Percentiles rank a stretch among this genome's conserved stretches.
These are phyloP conservation scores for Rhabdornis inornatus DNA, from an alignment of 2,113 vertebrate genomes.

Conservation along the genomic window DNA sequence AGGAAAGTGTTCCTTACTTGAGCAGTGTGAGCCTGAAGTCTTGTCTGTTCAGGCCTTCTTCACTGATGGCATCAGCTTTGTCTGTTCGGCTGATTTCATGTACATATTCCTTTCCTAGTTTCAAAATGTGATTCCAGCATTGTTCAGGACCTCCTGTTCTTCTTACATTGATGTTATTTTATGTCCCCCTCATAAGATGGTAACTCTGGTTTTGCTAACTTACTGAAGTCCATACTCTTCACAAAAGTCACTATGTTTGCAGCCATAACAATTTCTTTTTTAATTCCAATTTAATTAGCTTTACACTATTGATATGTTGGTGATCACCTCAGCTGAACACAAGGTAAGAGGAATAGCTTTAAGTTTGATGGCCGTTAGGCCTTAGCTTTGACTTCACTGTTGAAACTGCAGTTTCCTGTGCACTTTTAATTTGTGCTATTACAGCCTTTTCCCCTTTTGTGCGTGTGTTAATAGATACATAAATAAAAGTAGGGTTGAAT, in stretches of 20 bases:
- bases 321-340: not conserved
- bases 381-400: not conserved
- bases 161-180: not conserved
- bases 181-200: not conserved
- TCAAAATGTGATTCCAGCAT: not conserved
- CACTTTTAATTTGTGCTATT: not conserved
- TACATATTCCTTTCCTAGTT: not conserved
- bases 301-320: not conserved
- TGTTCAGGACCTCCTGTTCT: not conserved
- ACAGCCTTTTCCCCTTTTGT: not conserved
- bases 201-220: not conserved
- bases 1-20: not conserved
- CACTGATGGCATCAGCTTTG: not conserved
- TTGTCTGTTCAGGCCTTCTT: not conserved
- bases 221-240: not conserved
- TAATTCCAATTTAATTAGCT: not conserved
- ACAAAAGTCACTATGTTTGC: not conserved
- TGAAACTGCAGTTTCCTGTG: not conserved
- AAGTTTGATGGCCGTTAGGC: not conserved
- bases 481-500: not conserved
- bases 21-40: not conserved
- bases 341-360: not conserved
- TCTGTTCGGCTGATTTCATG: rapidly evolving
- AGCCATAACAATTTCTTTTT: not conserved
- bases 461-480: not conserved